These are phyloP conservation scores for Tanypteryx hageni DNA, from an alignment of 2,888 invertebrate species.

Conservation along the genomic window DNA sequence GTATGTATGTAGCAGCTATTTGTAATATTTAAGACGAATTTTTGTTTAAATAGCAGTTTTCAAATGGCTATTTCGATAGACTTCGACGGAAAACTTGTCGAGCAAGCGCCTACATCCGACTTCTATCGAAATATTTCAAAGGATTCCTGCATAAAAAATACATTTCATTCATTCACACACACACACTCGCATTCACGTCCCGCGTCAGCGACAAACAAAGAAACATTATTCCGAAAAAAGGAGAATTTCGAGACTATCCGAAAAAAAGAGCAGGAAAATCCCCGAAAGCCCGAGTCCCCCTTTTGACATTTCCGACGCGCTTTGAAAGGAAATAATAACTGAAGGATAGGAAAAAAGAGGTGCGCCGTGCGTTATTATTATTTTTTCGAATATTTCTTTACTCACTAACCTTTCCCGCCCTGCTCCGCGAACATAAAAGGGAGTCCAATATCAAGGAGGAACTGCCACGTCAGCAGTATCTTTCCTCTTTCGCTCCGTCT, in stretches of 20 bases:
- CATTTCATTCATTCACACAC: no score
- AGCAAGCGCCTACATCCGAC: no score
- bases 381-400: slow-evolving; percentile 22
- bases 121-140: no score
- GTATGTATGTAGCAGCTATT: no score
- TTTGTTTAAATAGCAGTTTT: no score
- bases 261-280: neutral
- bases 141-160: no score
- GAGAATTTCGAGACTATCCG: neutral
- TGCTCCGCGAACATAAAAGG: neutral
- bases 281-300: neutral
- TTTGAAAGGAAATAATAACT: slow-evolving; percentile 4
- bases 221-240: neutral
- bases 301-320: slow-evolving; percentile 10
- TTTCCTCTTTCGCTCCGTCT: neutral
- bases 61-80: no score
- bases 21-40: no score
- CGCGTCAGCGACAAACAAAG: no score
- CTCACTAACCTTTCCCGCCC: neutral
- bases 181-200: no score
- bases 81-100: no score
- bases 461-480: neutral
- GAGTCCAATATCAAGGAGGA: slow-evolving; percentile 17
- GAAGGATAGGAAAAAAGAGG: neutral
- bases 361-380: neutral